Percentiles rank a stretch among this genome's conserved stretches.
phyloP scores from a whole-genome alignment of 2,888 invertebrate genomes.

The Hyposoter dolosus region DNA sequence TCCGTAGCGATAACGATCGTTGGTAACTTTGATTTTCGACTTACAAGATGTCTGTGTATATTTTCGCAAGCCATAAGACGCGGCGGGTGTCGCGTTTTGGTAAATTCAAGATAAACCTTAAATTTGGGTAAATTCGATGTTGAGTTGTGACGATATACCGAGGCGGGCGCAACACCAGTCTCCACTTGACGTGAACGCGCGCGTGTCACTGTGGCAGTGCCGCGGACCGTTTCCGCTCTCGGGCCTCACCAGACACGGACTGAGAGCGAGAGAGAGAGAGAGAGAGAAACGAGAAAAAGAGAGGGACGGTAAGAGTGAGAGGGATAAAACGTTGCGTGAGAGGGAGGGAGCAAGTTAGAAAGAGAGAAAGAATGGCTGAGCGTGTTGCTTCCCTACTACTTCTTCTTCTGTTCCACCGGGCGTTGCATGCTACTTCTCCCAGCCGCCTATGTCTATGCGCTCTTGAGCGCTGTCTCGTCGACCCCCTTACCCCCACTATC shows the following conservation, averaged over 20 bases:
- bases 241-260: constrained; percentile 73
- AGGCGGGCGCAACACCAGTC: constrained; percentile 65
- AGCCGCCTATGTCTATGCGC: constrained; percentile 57
- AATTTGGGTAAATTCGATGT: neutral
- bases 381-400: constrained; percentile 62
- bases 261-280: constrained; percentile 54
- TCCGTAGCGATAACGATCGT: neutral
- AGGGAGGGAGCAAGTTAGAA: constrained; percentile 6
- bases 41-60: neutral
- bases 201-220: constrained; percentile 84
- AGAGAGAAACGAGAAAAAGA: constrained; percentile 25
- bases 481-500: constrained; percentile 42
- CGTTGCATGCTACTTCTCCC: constrained; percentile 51
- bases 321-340: neutral
- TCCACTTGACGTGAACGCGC: constrained; percentile 84
- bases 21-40: neutral
- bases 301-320: constrained; percentile 21
- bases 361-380: constrained; percentile 39
- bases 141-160: neutral
- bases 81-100: neutral
- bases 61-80: neutral
- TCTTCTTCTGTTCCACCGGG: constrained; percentile 65
- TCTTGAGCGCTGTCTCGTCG: constrained; percentile 42
- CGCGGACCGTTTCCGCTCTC: constrained; percentile 83
- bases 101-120: neutral